A percentile compares a stretch with the other conserved stretches of the same genome.
These are phyloP conservation scores for Oryzias javanicus DNA, from an alignment of 2,113 vertebrate genomes.

Conservation along the genomic window DNA sequence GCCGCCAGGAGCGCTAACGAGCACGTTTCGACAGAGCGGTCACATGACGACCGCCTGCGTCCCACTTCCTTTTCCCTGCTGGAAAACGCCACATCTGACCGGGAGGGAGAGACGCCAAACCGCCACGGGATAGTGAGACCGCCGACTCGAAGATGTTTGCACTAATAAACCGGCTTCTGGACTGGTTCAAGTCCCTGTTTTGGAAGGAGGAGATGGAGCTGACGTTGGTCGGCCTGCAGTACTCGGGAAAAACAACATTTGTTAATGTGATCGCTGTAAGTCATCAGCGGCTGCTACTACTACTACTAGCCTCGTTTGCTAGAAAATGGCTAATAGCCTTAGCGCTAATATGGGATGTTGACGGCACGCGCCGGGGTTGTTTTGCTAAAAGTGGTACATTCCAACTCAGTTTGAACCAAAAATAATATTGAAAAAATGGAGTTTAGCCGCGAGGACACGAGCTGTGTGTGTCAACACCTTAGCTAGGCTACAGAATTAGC, in stretches of 20 bases:
- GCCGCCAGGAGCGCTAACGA: conserved; percentile 35
- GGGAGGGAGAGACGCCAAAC: conserved; percentile 41
- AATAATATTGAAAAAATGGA: no score
- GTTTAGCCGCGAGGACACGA: background rate
- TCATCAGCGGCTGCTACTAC: conserved; percentile 62
- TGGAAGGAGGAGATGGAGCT: conserved; percentile 94
- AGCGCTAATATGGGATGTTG: conserved; percentile 33
- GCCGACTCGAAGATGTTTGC: conserved; percentile 78
- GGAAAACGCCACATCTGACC: conserved; percentile 68
- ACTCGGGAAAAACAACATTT: conserved; percentile 90
- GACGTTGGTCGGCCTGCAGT: conserved; percentile 87
- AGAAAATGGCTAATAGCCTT: conserved; percentile 45
- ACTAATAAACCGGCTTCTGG: conserved; percentile 83
- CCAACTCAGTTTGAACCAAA: no score
- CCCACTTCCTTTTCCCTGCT: conserved; percentile 50
- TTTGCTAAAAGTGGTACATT: no score
- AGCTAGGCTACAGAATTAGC: conserved; percentile 28
- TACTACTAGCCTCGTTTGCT: conserved; percentile 54
- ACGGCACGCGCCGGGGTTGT: no score
- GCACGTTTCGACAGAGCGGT: conserved; percentile 13
- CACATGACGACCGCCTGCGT: conserved; percentile 59
- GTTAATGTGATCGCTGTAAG: conserved; percentile 89
- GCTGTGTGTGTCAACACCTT: conserved; percentile 20
- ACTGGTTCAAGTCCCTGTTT: conserved; percentile 86
- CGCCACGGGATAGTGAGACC: conserved; percentile 21